Evolutionary conservation across 2,113 vertebrate genomes (phyloP), one percentile per base, ranked within the genome.

Genomic region (Rafetus swinhoei): DNA sequence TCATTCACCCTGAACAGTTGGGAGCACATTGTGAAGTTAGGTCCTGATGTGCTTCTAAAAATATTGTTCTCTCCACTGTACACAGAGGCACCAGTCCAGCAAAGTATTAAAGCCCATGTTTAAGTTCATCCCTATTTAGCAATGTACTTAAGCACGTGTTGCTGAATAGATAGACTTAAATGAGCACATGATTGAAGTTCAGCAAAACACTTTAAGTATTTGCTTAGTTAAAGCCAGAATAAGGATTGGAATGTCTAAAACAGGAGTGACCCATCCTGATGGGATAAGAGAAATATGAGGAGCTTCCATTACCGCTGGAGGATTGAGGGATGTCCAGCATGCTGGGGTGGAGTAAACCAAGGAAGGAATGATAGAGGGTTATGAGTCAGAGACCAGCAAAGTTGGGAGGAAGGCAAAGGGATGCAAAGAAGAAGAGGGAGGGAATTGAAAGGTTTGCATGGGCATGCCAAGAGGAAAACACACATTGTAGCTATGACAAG

Each of bases 1-100:
- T 50, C 7, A 0, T 0, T 53, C 35, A 27, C 39, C 72, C 24
- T 81, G 3, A 1, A 5, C 16, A 69, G 12, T 50, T 84, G 87
- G 94, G 90, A 55, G 76, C 54, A 45, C 15, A 29, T n/a, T 1
- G 4, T 69, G 29, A n/a, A 84, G 10, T 69, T 69, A 69, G 32
- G 62, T n/a, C 45, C 79, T 69, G 6, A 24, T 82, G 9, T 29
- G 9, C n/a, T 21, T 84, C 35, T 81, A 0, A 0, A 0, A 29
- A 3, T 32, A 39, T 25, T 72, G 53, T 50, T 69, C 45, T 32
- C 15, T 65, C 62, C 62, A 65, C 29, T 65, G 62, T 56, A 84
- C 54, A 6, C 8, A 32, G 59, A 82, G 14, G 85, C 2, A 6
- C 7, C 77, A 19, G 8, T 39, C 85, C n/a, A 82, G 7, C 45